Evolutionary conservation across 1,140 invertebrate species (phyloP).

Genomic region (Drosophila kurseongensis): DNA sequence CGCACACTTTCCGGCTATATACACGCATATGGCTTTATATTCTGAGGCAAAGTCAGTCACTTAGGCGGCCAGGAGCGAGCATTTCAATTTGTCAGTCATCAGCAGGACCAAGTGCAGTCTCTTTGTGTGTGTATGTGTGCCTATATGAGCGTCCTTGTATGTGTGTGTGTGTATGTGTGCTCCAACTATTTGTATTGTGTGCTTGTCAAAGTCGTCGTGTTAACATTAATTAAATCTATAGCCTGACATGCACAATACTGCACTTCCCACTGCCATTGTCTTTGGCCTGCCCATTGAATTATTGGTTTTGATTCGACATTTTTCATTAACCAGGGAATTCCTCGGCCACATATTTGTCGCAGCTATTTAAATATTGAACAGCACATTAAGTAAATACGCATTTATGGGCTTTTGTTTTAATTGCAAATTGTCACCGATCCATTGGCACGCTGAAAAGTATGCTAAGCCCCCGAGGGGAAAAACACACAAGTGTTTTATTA

Average conservation of each 20-base stretch:
- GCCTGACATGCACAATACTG: slow-evolving; percentile 49
- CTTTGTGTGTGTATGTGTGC: slow-evolving; percentile 8
- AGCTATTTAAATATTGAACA: slow-evolving; percentile 41
- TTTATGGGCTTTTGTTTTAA: slow-evolving; percentile 40
- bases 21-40: slow-evolving; percentile 18
- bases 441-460: slow-evolving; percentile 58
- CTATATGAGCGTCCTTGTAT: slow-evolving; percentile 1
- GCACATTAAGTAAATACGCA: slow-evolving; percentile 46
- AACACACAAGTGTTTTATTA: slow-evolving; percentile 17
- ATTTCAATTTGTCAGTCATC: slow-evolving; percentile 79
- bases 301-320: slow-evolving; percentile 60
- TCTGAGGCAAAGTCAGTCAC: slow-evolving; percentile 61
- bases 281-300: slow-evolving; percentile 18
- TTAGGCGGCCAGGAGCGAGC: slow-evolving; percentile 62
- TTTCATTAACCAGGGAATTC: slow-evolving; percentile 24
- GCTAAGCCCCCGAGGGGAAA: slow-evolving; percentile 26
- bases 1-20: neutral
- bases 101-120: slow-evolving; percentile 54
- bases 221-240: slow-evolving; percentile 82
- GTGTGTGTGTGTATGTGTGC: slow-evolving; percentile 4
- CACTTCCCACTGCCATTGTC: slow-evolving; percentile 28
- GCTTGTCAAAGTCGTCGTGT: slow-evolving; percentile 80
- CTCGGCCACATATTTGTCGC: slow-evolving; percentile 26
- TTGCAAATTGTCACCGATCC: slow-evolving; percentile 26
- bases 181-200: slow-evolving; percentile 68